Evolutionary conservation across 1,140 invertebrate species (phyloP), one percentile per base, ranked within the genome.

Genomic region (Sarcophaga bullata): DNA sequence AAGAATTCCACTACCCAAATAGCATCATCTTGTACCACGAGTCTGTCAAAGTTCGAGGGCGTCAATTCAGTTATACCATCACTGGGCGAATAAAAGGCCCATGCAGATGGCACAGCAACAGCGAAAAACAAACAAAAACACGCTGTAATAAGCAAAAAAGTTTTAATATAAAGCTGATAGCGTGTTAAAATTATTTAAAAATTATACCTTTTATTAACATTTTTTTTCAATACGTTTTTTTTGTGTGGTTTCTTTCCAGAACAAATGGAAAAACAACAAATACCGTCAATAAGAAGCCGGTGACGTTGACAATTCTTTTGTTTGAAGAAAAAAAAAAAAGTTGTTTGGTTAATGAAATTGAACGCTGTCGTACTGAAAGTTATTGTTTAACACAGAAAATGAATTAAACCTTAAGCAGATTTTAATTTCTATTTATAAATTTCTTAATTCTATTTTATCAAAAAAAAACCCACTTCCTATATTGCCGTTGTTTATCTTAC

Each of bases 61-160:
- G 95, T 98, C 37, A 99, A 91, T 85, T 98, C 95, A 9, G 99
- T 92, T 8, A 99, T 98, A 90, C 96, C 96, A 83, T 96, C 96
- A 46, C 92, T 92, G 2, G 94, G 92, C 11, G 94, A 92, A 87
- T 98, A 99, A 82, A 98, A 90, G 54, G 93, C 96, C 83, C 91
- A 91, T 3, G 92, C 91, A 11, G 75, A 37, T 50, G 82, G 84
- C 8, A 76, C 75, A 48, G 84, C n/a, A 17, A 87, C 81, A 48
- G 84, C 84, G 62, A 82, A 25, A 8, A 87, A 75, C 73, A 88
- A 52, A 82, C 86, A 87, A 47, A 86, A 72, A 25, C 72, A 3
- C 10, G n/a, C 62, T 83, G 58, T 0, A 80, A 68, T 49, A n/a
- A n/a, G n/a, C n/a, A 82, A 15, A 78, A 52, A 7, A 78, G n/a